Evolutionary conservation across 2,797 vertebrate species (phyloP), one percentile per base, ranked within the genome.

Genomic region (Bovichtus variegatus): DNA sequence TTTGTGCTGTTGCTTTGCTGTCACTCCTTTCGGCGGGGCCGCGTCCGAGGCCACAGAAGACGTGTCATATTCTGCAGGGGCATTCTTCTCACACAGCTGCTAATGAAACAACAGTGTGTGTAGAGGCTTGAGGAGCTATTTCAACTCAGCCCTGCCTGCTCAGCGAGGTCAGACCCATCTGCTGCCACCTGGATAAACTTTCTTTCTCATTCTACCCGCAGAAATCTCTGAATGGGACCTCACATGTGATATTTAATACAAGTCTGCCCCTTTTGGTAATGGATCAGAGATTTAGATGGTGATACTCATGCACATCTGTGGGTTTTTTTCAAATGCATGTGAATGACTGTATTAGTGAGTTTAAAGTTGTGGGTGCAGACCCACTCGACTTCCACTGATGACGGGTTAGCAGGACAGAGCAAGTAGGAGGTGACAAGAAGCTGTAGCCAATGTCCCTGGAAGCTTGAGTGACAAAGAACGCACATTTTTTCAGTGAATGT

Each of bases 51-150:
- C 62, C 55, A 4, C 4, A 34, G 46, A 69, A 74, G 54, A 67
- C 41, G 50, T 43, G 79, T 84, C 62, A 71, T 60, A 65, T 78
- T 81, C 63, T 29, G 29, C 47, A 2, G 5, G 4, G 27, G 54
- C 76, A 85, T 90, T 90, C 84, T 85, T 90, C 67, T 80, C 87
- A 88, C 77, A 53, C 38, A 53, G 65, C 54, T 40, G 63, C 77
- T 85, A 93, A 92, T 92, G 86, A 91, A 88, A 90, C 81, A 71
- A 59, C 23, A 36, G 53, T 16, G 57, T 79, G 80, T 71, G 78
- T n/a, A 25, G 57, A 65, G 76, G 66, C 49, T 75, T 25, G 54
- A 6, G 10, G 41, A 71, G 63, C 25, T 66, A 44, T 81, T 76
- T 76, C 65, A 79, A 43, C 44, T 64, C 31, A n/a, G 54, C 47